phyloP scores from a whole-genome alignment of 1,140 invertebrate species.

The Frieseomelitta varia region DNA sequence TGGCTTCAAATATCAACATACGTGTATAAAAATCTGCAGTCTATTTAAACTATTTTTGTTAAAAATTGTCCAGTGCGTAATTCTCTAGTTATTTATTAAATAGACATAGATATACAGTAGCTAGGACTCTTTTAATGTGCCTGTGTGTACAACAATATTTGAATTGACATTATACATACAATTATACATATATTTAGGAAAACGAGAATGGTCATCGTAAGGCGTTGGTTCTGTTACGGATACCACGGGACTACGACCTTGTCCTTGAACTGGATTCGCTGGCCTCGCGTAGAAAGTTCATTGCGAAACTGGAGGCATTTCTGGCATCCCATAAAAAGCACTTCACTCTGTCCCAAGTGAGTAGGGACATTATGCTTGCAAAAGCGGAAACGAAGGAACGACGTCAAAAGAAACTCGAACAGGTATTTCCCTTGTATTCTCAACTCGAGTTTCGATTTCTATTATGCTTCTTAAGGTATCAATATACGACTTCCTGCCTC shows the following conservation, averaged over 20 bases:
- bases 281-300: slow-evolving; percentile 91
- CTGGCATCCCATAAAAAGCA: slow-evolving; percentile 91
- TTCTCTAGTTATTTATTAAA: too few relatives aligned
- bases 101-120: too few relatives aligned
- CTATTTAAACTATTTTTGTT: background rate
- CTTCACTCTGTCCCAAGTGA: slow-evolving; percentile 84
- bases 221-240: slow-evolving; percentile 92
- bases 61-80: background rate
- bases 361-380: slow-evolving; percentile 93
- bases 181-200: slow-evolving; percentile 80
- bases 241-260: slow-evolving; percentile 96
- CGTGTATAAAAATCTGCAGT: too few relatives aligned
- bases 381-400: slow-evolving; percentile 98
- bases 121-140: background rate
- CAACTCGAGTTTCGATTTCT: background rate
- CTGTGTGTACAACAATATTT: background rate
- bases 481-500: background rate
- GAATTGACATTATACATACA: background rate
- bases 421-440: slow-evolving; percentile 63
- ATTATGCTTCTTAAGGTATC: background rate
- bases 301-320: slow-evolving; percentile 94
- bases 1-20: too few relatives aligned
- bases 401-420: slow-evolving; percentile 95
- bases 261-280: slow-evolving; percentile 96
- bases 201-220: slow-evolving; percentile 89